Evolutionary conservation across 2,113 vertebrate genomes (phyloP).

Genomic region (Ptychochromis oligacanthus): DNA sequence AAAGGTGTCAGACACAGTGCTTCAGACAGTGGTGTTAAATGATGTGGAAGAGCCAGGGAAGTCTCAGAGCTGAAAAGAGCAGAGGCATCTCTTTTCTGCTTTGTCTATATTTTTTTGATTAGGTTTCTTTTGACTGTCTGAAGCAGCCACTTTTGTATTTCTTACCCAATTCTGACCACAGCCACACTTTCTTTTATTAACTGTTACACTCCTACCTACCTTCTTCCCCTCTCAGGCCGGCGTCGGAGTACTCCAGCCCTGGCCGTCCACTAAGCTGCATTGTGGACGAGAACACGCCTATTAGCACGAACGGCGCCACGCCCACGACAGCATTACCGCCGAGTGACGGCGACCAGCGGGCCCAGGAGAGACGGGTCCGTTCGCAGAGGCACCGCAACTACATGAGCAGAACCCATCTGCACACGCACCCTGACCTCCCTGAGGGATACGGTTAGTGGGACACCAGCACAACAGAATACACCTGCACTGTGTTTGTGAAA

Average conservation of each 20-base stretch:
- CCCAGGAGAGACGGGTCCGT: conserved; percentile 91
- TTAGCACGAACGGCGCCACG: conserved; percentile 90
- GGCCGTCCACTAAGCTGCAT: conserved; percentile 96
- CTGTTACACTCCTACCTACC: neutral
- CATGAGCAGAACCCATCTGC: conserved; percentile 98
- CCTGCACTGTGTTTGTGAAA: neutral
- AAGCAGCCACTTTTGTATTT: neutral
- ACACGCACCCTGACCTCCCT: conserved; percentile 94
- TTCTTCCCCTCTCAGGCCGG: conserved; percentile 81
- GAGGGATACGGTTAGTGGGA: conserved; percentile 92
- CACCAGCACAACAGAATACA: neutral
- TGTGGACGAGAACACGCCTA: conserved; percentile 94
- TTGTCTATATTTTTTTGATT: neutral
- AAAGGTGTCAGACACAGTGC: conserved; percentile 26
- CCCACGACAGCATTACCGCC: conserved; percentile 81
- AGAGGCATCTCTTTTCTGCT: neutral
- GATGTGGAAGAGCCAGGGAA: conserved; percentile 26
- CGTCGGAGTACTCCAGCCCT: conserved; percentile 96
- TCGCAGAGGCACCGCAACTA: conserved; percentile 98
- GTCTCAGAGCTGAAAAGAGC: conserved; percentile 5
- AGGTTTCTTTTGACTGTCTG: neutral
- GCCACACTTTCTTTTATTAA: neutral
- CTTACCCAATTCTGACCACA: neutral
- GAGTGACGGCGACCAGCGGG: conserved; percentile 85
- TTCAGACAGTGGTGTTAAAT: conserved; percentile 32